Percentiles rank a stretch among this genome's conserved stretches.
These are phyloP conservation scores for Macaria liturata DNA, from an alignment of 2,888 invertebrate genomes.

Conservation along the genomic window DNA sequence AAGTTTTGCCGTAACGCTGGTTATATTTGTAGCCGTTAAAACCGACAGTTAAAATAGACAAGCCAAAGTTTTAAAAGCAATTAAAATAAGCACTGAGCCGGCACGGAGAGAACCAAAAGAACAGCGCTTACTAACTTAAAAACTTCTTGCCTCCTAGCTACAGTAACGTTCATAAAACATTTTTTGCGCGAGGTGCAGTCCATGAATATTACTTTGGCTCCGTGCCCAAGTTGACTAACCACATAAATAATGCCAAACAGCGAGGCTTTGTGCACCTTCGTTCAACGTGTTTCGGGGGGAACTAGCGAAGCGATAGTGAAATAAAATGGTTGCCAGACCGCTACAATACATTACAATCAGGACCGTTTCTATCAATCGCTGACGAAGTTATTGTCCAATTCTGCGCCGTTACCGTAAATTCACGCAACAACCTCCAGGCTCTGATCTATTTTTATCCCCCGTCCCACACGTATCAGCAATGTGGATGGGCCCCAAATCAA, in stretches of 20 bases:
- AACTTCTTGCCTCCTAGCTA: slow-evolving; percentile 8
- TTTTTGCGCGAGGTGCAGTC: slow-evolving; percentile 12
- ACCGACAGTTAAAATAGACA: slow-evolving; percentile 1
- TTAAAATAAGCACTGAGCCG: slow-evolving; percentile 4
- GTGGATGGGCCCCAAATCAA: slow-evolving; percentile 18
- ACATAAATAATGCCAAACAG: slow-evolving; percentile 18
- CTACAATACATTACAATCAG: slow-evolving; percentile 37
- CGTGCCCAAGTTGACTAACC: slow-evolving; percentile 19
- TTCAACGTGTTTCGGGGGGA: slow-evolving; percentile 13
- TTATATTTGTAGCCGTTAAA: neutral
- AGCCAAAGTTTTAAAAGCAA: neutral
- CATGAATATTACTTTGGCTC: slow-evolving; percentile 26
- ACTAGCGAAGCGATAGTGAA: slow-evolving; percentile 25
- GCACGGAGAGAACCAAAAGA: slow-evolving; percentile 6
- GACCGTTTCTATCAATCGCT: slow-evolving; percentile 36
- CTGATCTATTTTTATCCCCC: slow-evolving; percentile 40
- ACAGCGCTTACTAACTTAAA: slow-evolving; percentile 6
- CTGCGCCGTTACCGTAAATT: slow-evolving; percentile 37
- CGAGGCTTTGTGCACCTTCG: slow-evolving; percentile 9
- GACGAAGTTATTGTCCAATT: slow-evolving; percentile 39
- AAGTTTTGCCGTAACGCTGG: no score
- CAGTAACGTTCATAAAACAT: slow-evolving; percentile 14
- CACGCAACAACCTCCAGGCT: slow-evolving; percentile 37
- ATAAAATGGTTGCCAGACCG: slow-evolving; percentile 27
- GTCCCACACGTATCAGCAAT: slow-evolving; percentile 30